phyloP scores from a whole-genome alignment of 2,797 vertebrate species.

The Halcyon badia region DNA sequence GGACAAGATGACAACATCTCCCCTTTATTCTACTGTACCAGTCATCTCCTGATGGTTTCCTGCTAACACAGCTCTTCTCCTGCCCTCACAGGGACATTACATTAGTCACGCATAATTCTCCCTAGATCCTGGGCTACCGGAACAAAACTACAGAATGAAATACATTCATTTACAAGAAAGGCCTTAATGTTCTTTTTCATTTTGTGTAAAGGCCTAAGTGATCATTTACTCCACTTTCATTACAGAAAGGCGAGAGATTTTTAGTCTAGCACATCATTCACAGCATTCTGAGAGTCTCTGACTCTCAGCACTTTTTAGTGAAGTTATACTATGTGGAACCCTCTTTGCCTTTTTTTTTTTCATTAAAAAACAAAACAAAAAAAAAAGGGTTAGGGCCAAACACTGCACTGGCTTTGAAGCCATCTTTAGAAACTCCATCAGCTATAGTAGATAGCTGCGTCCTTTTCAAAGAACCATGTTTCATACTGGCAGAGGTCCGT shows the following conservation, averaged over 20 bases:
- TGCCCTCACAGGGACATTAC: not conserved
- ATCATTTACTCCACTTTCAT: not conserved
- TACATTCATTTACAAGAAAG: conserved; percentile 21
- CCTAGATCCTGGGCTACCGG: not conserved
- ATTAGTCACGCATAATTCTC: conserved; percentile 6
- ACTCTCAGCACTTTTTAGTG: not conserved
- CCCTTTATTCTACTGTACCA: not conserved
- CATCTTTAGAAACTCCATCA: not conserved
- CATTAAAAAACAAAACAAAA: too few relatives aligned
- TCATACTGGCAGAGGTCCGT: not conserved
- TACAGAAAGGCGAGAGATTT: not conserved
- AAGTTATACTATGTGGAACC: not conserved
- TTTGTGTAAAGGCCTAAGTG: not conserved
- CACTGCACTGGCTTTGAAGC: not conserved
- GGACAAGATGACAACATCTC: not conserved
- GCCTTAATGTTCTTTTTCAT: not conserved
- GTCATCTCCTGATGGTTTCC: conserved; percentile 1
- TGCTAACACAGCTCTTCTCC: not conserved
- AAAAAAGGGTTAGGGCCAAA: not conserved
- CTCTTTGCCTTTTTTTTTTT: not conserved
- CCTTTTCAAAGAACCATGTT: not conserved
- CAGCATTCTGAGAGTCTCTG: not conserved
- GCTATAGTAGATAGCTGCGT: not conserved
- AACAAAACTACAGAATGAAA: not conserved
- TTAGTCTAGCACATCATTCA: not conserved